Evolutionary conservation across 2,113 vertebrate species (phyloP).

Genomic region (Himantopus leucocephalus): DNA sequence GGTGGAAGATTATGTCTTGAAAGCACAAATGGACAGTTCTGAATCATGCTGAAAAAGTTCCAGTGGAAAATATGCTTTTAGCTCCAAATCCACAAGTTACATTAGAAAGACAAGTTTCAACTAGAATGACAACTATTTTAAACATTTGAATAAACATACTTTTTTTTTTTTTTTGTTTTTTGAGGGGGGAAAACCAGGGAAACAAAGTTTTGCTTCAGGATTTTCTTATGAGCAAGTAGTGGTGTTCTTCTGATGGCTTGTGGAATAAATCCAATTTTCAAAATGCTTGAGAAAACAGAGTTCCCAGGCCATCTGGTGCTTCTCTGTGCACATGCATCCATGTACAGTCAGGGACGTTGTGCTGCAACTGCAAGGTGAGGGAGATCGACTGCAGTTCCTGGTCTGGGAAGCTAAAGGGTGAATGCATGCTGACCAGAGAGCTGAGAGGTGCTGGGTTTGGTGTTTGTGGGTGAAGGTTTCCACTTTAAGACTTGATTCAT

Average conservation of each 20-base stretch:
- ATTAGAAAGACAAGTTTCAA: background rate
- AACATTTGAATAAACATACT: background rate
- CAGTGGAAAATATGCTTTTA: background rate
- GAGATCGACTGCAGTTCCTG: background rate
- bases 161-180: background rate
- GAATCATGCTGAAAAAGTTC: background rate
- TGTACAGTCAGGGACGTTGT: background rate
- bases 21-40: background rate
- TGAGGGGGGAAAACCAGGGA: background rate
- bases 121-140: constrained; percentile 19
- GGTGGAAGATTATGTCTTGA: background rate
- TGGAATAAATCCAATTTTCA: background rate
- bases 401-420: background rate
- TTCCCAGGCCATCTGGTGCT: background rate
- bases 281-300: background rate
- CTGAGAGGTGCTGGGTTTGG: background rate
- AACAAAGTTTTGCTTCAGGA: background rate
- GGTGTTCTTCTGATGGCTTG: background rate
- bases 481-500: background rate
- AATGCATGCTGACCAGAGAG: background rate
- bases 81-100: background rate
- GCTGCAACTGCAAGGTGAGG: background rate
- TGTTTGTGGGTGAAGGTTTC: background rate
- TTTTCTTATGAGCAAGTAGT: background rate
- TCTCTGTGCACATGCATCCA: background rate